A percentile compares a stretch with the other conserved stretches of the same genome.
Conservation (phyloP, 2,888 invertebrate species). For the Adineta ricciae region DNA sequence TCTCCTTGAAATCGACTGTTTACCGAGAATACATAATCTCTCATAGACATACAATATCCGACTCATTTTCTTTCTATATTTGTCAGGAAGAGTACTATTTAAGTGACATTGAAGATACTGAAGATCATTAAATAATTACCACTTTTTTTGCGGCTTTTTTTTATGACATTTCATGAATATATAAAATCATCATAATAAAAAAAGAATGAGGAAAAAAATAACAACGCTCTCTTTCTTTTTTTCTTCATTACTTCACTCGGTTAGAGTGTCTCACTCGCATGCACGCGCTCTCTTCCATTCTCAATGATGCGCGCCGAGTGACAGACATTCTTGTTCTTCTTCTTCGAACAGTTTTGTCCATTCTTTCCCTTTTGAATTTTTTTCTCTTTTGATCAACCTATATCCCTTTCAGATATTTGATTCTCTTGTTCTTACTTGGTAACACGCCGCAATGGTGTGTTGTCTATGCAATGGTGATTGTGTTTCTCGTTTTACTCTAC, state of each 20-base stretch:
- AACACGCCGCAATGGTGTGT: neutral
- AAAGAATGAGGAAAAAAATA: neutral
- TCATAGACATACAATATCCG: too few relatives aligned
- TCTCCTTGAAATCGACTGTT: too few relatives aligned
- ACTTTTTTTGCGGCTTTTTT: neutral
- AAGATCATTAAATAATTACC: neutral
- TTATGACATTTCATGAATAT: neutral
- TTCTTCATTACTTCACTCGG: neutral
- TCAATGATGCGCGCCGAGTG: neutral
- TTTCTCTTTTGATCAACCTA: neutral
- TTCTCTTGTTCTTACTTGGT: neutral
- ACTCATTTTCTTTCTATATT: too few relatives aligned
- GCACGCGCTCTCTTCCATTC: neutral
- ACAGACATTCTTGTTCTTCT: neutral
- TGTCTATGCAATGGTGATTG: neutral
- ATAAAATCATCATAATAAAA: neutral
- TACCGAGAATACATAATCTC: too few relatives aligned
- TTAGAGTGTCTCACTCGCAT: neutral
- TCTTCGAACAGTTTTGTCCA: neutral
- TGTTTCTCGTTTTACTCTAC: neutral
- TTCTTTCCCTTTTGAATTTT: neutral
- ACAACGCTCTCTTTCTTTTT: neutral
- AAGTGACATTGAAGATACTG: neutral
- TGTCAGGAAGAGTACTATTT: too few relatives aligned
- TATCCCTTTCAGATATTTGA: neutral